Base-by-base conservation (phyloP, 23 tunicate species). In the Styela clava region DNA sequence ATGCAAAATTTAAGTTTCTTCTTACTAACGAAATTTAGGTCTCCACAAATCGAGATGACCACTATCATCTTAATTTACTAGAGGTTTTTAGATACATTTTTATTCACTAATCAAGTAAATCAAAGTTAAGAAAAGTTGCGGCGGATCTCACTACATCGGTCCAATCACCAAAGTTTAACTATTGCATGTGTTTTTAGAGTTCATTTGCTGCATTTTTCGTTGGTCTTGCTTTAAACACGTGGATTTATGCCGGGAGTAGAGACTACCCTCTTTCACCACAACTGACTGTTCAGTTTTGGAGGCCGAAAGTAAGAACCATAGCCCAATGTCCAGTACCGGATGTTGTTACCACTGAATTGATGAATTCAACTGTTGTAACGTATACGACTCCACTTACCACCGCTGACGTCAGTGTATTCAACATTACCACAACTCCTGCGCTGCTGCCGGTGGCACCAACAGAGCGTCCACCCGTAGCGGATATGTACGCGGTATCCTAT, bases 401-500 rank as follows among this genome's bases (percentile, higher is more conserved):
- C 24, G 16, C 35, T 5, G 35, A 71, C 12, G 5, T 71, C 29
- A 71, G 16, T 44, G 32, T 79, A 37, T 31, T 81, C 16, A 25
- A 26, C 35, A 29, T 12, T 36, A 19, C 71, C 2, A 74, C 64
- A 29, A 33, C 78, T n/a, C 25, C 79, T 20, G 64, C 68, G 7
- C 12, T 56, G 2, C 31, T 65, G 1, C 30, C 52, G 16, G 62
- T 83, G 1, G 52, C 63, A 2, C 31, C 74, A 28, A 69, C 83
- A 44, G 34, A 12, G 31, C 52, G 63, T 0, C 89, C 89, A 35
- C 83, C 79, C 51, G 68, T 74, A 33, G 86, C 88, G 1, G 89
- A 85, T 25, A 30, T 85, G 3, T 89, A 89, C 73, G 78, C 84
- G 3, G 70, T 89, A 21, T 84, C 95, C 9, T 89, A 89, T 61